Evolutionary conservation across 2,888 invertebrate genomes (phyloP).

Genomic region (Spicauda simplicius): DNA sequence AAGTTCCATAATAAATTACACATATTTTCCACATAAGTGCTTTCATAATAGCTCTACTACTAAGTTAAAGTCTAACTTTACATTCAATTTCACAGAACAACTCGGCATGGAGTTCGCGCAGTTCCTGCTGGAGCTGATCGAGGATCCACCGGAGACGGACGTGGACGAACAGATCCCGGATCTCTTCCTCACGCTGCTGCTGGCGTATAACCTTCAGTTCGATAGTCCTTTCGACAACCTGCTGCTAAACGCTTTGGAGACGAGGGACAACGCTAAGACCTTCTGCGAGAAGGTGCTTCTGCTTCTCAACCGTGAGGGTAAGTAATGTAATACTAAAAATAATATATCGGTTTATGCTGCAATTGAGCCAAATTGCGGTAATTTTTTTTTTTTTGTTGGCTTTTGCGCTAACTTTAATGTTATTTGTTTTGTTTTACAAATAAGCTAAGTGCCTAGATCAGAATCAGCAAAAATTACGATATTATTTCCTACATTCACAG

Average conservation of each 20-base stretch:
- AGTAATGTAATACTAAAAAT: conserved; percentile 34
- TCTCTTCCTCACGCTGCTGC: conserved; percentile 91
- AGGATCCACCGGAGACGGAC: conserved; percentile 91
- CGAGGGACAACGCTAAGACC: conserved; percentile 90
- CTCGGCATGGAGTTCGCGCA: conserved; percentile 92
- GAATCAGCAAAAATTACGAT: too few relatives aligned
- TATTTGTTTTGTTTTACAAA: too few relatives aligned
- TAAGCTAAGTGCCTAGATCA: too few relatives aligned
- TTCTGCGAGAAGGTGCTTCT: conserved; percentile 96
- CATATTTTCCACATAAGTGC: neutral
- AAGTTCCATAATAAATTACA: too few relatives aligned
- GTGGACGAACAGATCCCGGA: conserved; percentile 94
- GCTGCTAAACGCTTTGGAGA: conserved; percentile 88
- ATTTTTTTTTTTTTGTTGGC: too few relatives aligned
- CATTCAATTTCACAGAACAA: conserved; percentile 86
- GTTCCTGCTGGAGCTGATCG: conserved; percentile 92
- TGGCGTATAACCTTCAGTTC: conserved; percentile 97
- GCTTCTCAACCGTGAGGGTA: conserved; percentile 95
- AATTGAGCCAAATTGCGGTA: too few relatives aligned
- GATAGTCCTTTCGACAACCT: conserved; percentile 87
- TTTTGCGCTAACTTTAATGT: too few relatives aligned
- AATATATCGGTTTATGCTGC: too few relatives aligned
- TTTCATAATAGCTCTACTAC: neutral
- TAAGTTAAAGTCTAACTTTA: neutral
- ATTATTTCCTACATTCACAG: too few relatives aligned